Conservation (phyloP, 2,797 vertebrate genomes). For the Glyptemys insculpta region DNA sequence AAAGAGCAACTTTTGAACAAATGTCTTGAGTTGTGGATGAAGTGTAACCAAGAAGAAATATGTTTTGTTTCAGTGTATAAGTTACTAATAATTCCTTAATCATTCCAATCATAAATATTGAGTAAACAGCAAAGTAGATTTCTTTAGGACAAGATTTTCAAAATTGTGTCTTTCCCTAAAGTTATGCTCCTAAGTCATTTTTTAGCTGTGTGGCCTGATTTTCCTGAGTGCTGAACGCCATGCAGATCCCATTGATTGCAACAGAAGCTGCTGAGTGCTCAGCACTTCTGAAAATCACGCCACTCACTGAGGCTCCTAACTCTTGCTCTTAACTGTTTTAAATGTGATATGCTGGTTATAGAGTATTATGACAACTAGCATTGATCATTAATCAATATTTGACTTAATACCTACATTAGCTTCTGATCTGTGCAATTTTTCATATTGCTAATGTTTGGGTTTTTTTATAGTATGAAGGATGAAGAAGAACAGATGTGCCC, state of each 20-base stretch:
- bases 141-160: background rate
- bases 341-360: background rate
- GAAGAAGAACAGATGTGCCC: constrained; percentile 95
- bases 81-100: background rate
- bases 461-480: constrained; percentile 86
- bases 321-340: background rate
- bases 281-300: constrained; percentile 29
- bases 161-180: background rate
- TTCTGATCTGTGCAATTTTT: background rate
- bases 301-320: background rate
- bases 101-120: background rate
- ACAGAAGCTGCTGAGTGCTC: constrained; percentile 5
- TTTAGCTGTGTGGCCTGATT: constrained; percentile 47
- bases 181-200: constrained; percentile 12
- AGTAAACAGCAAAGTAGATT: background rate
- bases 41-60: background rate
- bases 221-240: background rate
- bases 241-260: constrained; percentile 48
- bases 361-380: background rate
- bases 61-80: background rate
- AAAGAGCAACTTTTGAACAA: background rate
- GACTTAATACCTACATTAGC: background rate
- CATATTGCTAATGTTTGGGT: background rate
- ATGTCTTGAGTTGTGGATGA: background rate
- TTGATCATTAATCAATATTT: background rate